phyloP scores from a whole-genome alignment of 2,797 vertebrate species.

The Selene dorsalis region DNA sequence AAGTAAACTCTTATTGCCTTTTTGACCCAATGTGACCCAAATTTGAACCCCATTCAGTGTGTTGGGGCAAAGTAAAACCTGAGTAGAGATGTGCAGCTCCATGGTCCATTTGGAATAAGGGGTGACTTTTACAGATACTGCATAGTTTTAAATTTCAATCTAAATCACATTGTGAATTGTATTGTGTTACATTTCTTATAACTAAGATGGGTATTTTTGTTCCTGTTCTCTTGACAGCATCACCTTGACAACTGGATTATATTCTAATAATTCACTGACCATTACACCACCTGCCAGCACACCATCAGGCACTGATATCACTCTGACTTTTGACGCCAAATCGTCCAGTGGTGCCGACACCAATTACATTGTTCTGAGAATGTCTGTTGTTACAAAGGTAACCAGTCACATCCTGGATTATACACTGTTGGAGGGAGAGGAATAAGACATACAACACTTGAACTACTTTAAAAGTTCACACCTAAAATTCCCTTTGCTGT shows the following conservation, averaged over 20 bases:
- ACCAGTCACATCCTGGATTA: neutral
- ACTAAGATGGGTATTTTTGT: neutral
- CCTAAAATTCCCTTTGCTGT: too few species aligned
- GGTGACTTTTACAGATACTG: too few species aligned
- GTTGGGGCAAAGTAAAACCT: too few species aligned
- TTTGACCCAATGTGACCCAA: too few species aligned
- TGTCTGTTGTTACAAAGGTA: slow-evolving; percentile 83
- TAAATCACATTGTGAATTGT: slow-evolving; percentile 63
- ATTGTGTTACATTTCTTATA: neutral
- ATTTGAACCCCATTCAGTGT: too few species aligned
- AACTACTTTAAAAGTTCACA: too few species aligned
- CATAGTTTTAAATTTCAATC: neutral
- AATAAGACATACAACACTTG: too few species aligned
- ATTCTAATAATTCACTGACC: slow-evolving; percentile 55
- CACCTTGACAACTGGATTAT: slow-evolving; percentile 55
- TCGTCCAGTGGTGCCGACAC: slow-evolving; percentile 61
- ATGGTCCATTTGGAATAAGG: too few species aligned
- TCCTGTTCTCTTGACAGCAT: slow-evolving; percentile 60
- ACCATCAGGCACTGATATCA: slow-evolving; percentile 78
- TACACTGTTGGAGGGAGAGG: neutral
- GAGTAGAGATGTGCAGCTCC: too few species aligned
- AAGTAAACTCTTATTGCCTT: too few species aligned
- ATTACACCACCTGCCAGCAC: slow-evolving; percentile 68
- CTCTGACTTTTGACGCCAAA: slow-evolving; percentile 78
- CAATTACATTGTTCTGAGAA: slow-evolving; percentile 77